phyloP scores from a whole-genome alignment of 30 jellyfish, hydroid and myxozoan species.

The Nemopilema nomurai region DNA sequence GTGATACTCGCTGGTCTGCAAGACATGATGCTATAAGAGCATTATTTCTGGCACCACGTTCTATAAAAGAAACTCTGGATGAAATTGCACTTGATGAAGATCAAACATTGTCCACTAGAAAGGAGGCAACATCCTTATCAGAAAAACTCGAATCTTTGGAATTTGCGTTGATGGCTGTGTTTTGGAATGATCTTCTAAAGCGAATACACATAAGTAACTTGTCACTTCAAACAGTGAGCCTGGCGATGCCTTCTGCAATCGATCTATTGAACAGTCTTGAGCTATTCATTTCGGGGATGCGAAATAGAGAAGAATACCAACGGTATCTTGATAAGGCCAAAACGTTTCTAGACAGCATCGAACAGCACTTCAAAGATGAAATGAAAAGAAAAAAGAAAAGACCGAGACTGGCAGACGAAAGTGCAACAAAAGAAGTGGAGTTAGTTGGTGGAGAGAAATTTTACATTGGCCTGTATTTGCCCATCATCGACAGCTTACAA shows the following conservation, averaged over 20 bases:
- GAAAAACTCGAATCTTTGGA: conserved; percentile 34
- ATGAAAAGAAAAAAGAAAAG: conserved; percentile 59
- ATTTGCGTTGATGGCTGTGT: conserved; percentile 48
- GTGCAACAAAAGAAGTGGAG: conserved; percentile 31
- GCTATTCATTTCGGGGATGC: conserved; percentile 35
- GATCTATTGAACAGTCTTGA: conserved; percentile 35
- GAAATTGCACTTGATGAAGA: conserved; percentile 59
- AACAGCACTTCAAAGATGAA: conserved; percentile 65
- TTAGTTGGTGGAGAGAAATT: conserved; percentile 27
- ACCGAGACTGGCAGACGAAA: conserved; percentile 22
- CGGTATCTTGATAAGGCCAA: conserved; percentile 50
- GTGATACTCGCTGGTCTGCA: conserved; percentile 67
- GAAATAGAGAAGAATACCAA: conserved; percentile 30
- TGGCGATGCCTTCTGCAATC: conserved; percentile 39
- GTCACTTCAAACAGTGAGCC: conserved; percentile 48
- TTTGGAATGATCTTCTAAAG: conserved; percentile 57
- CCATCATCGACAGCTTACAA: conserved; percentile 33
- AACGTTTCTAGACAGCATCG: conserved; percentile 44
- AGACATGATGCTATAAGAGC: conserved; percentile 69
- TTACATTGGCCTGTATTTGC: conserved; percentile 40
- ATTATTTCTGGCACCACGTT: conserved; percentile 37
- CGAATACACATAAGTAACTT: conserved; percentile 53
- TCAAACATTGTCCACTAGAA: conserved; percentile 58
- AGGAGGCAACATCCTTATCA: conserved; percentile 50
- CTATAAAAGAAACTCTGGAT: conserved; percentile 37